Evolutionary conservation across 2,888 invertebrate genomes (phyloP).

Genomic region (Nomada ferruginata): DNA sequence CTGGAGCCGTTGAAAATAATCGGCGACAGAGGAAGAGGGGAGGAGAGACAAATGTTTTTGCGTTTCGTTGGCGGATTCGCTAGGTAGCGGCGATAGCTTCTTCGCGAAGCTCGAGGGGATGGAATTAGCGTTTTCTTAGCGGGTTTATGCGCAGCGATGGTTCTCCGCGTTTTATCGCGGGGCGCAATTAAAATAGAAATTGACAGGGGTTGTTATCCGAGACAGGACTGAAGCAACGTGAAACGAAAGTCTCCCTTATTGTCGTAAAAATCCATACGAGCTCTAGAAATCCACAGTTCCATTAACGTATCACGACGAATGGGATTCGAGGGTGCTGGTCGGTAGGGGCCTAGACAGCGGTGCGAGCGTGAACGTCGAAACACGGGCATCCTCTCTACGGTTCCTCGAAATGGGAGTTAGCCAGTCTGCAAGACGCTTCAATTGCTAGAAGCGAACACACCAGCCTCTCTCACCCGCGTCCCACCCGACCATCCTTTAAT

Average conservation of each 20-base stretch:
- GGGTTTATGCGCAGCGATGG: not conserved
- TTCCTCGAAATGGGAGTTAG: constrained; percentile 60
- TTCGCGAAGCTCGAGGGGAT: not conserved
- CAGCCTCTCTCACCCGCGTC: constrained; percentile 66
- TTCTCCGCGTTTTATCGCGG: no score
- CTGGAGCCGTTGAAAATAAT: constrained; percentile 12
- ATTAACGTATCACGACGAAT: constrained; percentile 41
- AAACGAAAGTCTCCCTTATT: no score
- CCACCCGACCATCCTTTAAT: constrained; percentile 86
- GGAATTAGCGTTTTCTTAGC: not conserved
- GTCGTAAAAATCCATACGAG: constrained; percentile 2
- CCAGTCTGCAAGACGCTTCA: constrained; percentile 71
- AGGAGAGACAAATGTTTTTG: constrained; percentile 7
- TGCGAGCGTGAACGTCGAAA: constrained; percentile 42
- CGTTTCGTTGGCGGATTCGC: not conserved
- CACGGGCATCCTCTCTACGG: constrained; percentile 50
- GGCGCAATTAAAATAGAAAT: not conserved
- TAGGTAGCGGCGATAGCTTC: constrained; percentile 8
- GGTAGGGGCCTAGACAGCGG: constrained; percentile 44
- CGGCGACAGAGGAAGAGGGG: not conserved
- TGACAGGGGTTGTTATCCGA: not conserved
- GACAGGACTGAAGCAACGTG: no score
- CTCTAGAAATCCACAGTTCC: constrained; percentile 22
- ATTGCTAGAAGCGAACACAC: constrained; percentile 70
- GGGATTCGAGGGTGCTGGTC: constrained; percentile 5